phyloP scores from a whole-genome alignment of 2,113 vertebrate genomes.

The Colistium nudipinnis region DNA sequence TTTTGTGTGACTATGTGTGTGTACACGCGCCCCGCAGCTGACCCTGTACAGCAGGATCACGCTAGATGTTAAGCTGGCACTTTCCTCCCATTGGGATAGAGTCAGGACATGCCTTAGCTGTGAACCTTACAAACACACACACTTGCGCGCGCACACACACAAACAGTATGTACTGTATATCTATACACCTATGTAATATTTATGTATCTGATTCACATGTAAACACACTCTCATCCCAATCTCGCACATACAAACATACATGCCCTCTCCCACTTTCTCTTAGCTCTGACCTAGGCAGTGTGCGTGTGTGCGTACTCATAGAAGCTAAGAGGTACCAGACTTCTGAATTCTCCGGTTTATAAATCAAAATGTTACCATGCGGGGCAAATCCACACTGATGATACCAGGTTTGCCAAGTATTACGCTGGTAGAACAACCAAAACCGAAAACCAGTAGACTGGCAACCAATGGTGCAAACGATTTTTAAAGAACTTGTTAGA shows the following conservation, averaged over 20 bases:
- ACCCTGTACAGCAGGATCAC: constrained; percentile 52
- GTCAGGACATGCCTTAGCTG: constrained; percentile 38
- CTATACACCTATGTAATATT: constrained; percentile 18
- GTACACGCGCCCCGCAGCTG: constrained; percentile 24
- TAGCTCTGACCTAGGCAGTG: constrained; percentile 1
- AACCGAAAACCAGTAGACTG: neutral
- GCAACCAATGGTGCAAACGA: neutral
- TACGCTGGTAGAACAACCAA: neutral
- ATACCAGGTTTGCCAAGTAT: neutral
- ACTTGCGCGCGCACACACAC: neutral
- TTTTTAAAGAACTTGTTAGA: neutral
- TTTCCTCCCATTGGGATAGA: constrained; percentile 27
- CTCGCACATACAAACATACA: constrained; percentile 10
- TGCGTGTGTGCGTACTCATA: neutral
- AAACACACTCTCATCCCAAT: constrained; percentile 2
- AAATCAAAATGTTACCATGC: no score
- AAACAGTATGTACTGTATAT: neutral
- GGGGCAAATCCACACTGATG: neutral
- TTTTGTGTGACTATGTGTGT: constrained; percentile 5
- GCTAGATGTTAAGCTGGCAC: constrained; percentile 35
- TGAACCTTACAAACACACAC: constrained; percentile 1
- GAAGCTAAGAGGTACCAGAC: neutral
- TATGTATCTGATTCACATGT: neutral
- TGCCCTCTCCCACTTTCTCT: neutral
- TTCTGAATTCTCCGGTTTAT: neutral